These are phyloP conservation scores for Ariolimax columbianus DNA, from an alignment of 2,888 invertebrate species.

Conservation along the genomic window DNA sequence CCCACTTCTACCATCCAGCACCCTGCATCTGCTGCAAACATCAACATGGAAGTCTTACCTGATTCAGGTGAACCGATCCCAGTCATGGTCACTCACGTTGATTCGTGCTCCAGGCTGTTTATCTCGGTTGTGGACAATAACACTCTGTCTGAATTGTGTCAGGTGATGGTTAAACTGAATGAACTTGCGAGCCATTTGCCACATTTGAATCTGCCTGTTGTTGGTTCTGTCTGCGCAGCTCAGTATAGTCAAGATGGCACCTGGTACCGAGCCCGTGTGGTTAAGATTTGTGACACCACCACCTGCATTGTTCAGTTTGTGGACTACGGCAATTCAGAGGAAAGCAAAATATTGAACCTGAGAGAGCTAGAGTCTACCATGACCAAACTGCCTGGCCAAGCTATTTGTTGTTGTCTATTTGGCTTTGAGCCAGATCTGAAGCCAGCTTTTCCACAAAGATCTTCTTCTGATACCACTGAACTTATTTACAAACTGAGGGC, in stretches of 20 bases:
- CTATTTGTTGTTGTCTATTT: conserved; percentile 61
- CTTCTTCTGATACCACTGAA: background rate
- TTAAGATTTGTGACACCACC: conserved; percentile 52
- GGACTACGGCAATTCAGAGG: conserved; percentile 74
- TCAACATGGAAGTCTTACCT: conserved; percentile 21
- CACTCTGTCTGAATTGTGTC: background rate
- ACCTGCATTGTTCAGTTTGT: conserved; percentile 66
- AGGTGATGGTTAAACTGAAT: conserved; percentile 22
- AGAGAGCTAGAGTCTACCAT: conserved; percentile 56
- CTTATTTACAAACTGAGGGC: background rate
- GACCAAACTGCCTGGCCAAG: conserved; percentile 61
- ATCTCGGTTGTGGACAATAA: conserved; percentile 1
- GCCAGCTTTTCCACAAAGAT: background rate
- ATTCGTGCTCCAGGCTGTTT: conserved; percentile 24
- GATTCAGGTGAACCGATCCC: conserved; percentile 12
- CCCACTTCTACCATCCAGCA: background rate
- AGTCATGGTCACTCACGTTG: conserved; percentile 33
- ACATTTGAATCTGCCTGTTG: conserved; percentile 40
- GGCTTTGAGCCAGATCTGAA: conserved; percentile 49
- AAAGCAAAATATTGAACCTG: conserved; percentile 48
- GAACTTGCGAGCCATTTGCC: conserved; percentile 1
- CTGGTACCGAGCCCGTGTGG: conserved; percentile 67
- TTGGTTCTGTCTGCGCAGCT: conserved; percentile 63
- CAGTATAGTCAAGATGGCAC: conserved; percentile 57
- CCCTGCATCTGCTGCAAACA: background rate